phyloP scores from a whole-genome alignment of 2,797 vertebrate species.

The Crocodylus rhombifer region DNA sequence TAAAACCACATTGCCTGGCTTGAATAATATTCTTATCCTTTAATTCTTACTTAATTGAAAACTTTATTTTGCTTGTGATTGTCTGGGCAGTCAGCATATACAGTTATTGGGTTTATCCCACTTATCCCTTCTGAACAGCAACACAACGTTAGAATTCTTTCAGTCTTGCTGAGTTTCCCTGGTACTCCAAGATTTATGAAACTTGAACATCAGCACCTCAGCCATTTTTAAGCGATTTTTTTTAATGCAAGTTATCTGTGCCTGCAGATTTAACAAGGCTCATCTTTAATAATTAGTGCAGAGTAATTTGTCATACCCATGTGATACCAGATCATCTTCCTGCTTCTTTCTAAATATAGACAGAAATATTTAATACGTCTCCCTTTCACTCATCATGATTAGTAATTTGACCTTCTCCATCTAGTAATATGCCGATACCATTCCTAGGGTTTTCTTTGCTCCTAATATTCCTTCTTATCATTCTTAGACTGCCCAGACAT shows the following conservation, averaged over 20 bases:
- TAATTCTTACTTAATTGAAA: conserved; percentile 30
- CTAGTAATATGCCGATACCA: too few species aligned
- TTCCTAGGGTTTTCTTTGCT: too few species aligned
- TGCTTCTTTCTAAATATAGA: too few species aligned
- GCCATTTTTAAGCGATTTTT: not conserved
- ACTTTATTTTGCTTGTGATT: conserved; percentile 17
- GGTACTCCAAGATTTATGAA: not conserved
- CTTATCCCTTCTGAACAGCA: not conserved
- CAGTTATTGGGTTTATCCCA: not conserved
- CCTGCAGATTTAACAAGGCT: accelerated
- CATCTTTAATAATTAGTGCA: not conserved
- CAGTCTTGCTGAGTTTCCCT: not conserved
- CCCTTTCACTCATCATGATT: too few species aligned
- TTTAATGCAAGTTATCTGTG: accelerated
- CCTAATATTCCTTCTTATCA: too few species aligned
- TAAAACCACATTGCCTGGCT: not conserved
- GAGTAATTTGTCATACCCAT: accelerated
- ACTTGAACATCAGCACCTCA: accelerated
- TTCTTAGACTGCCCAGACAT: too few species aligned
- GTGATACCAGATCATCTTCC: not conserved
- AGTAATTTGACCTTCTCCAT: too few species aligned
- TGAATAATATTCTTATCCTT: not conserved
- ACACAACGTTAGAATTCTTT: accelerated
- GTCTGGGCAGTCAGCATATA: not conserved
- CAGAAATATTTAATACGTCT: too few species aligned